These are phyloP conservation scores for Trissolcus japonicus DNA, from an alignment of 2,888 invertebrate genomes.

Conservation along the genomic window DNA sequence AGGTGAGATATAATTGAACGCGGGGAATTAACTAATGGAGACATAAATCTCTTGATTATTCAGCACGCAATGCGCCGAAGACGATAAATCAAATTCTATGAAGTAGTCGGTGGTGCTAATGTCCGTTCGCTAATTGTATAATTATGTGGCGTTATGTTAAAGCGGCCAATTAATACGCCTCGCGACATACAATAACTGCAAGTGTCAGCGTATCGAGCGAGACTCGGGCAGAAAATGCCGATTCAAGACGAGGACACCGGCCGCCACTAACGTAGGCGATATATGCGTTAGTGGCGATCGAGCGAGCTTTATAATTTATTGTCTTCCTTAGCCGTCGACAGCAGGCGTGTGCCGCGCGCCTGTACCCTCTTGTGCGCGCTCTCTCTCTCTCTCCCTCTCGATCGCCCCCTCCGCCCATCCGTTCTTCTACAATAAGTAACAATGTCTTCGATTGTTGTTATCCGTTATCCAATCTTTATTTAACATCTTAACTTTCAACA, in stretches of 20 bases:
- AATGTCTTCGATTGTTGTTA: conserved; percentile 27
- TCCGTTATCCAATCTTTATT: conserved; percentile 52
- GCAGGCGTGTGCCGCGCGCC: conserved; percentile 65
- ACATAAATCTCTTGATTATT: conserved; percentile 31
- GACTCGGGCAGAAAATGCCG: conserved; percentile 48
- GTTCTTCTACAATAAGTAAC: conserved; percentile 47
- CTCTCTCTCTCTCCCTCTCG: conserved; percentile 47
- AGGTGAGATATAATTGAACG: not conserved
- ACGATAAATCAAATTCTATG: conserved; percentile 68
- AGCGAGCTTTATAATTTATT: conserved; percentile 71
- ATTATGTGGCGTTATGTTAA: conserved; percentile 74
- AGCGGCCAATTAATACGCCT: conserved; percentile 58
- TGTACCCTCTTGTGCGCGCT: conserved; percentile 52
- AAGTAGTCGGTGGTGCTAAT: conserved; percentile 66
- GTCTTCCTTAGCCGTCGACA: conserved; percentile 69
- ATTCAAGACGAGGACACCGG: conserved; percentile 58
- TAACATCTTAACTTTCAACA: no score
- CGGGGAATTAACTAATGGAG: conserved; percentile 8
- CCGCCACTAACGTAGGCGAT: conserved; percentile 57
- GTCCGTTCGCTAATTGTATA: conserved; percentile 73
- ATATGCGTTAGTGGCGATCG: conserved; percentile 61
- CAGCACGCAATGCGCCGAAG: conserved; percentile 63
- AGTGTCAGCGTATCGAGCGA: conserved; percentile 36
- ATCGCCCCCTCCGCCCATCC: conserved; percentile 43
- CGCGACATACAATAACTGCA: conserved; percentile 56